Evolutionary conservation across 2,113 vertebrate species (phyloP).

Genomic region (Rynchops niger): DNA sequence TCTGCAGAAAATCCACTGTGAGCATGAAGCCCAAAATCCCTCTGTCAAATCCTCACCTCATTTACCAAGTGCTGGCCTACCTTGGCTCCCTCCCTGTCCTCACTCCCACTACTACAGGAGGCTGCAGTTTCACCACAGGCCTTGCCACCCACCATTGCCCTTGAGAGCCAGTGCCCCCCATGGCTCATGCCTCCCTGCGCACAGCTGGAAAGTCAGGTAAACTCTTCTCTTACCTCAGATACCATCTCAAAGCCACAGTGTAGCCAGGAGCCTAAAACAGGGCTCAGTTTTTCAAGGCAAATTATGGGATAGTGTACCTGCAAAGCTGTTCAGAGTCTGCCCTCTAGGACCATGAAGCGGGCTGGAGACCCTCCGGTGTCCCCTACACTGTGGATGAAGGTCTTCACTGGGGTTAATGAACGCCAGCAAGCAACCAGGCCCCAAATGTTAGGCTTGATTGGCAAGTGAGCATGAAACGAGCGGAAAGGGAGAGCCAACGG

Average conservation of each 20-base stretch:
- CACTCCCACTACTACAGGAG: rapidly evolving
- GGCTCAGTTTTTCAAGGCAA: neutral
- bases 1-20: neutral
- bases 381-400: neutral
- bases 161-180: neutral
- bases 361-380: neutral
- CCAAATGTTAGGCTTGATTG: neutral
- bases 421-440: neutral
- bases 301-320: neutral
- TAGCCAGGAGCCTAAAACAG: neutral
- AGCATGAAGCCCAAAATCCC: neutral
- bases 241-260: neutral
- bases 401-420: neutral
- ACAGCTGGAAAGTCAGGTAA: neutral
- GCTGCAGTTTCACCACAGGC: neutral
- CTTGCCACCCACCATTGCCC: neutral
- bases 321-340: neutral
- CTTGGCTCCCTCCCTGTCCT: neutral
- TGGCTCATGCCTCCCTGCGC: rapidly evolving
- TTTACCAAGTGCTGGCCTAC: neutral
- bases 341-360: neutral
- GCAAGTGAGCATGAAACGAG: neutral
- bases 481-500: neutral
- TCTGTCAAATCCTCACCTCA: neutral
- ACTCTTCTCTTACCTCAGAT: neutral